Conservation (phyloP, 2,797 vertebrate genomes). For the Squalus acanthias region DNA sequence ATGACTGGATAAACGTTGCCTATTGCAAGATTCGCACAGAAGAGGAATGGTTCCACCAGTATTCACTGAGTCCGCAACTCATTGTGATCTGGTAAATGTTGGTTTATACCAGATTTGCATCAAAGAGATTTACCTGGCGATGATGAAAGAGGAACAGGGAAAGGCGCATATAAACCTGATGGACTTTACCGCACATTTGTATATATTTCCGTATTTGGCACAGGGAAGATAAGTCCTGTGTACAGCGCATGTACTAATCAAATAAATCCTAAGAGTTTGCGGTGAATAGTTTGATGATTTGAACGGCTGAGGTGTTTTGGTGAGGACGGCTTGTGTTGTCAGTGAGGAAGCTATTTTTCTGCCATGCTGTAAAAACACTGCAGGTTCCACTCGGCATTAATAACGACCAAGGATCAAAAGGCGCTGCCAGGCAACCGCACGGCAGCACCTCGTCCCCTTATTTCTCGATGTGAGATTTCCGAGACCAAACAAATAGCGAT, state of each 20-base stretch:
- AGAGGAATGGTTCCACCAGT: background rate
- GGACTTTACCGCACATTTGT: background rate
- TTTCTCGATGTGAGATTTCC: slow-evolving; percentile 38
- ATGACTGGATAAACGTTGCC: background rate
- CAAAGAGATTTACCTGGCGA: background rate
- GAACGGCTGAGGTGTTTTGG: background rate
- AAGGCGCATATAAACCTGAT: background rate
- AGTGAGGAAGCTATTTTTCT: background rate
- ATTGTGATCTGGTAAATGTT: slow-evolving; percentile 5
- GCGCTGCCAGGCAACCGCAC: slow-evolving; percentile 51
- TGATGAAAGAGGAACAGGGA: background rate
- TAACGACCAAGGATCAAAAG: slow-evolving; percentile 25
- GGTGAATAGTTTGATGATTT: background rate
- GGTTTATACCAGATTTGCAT: background rate
- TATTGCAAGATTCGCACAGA: background rate
- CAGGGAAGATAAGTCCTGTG: background rate
- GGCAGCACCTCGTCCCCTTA: slow-evolving; percentile 30
- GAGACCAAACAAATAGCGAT: background rate
- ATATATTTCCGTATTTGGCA: background rate
- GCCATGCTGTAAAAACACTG: background rate
- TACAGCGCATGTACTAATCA: background rate
- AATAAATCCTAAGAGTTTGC: background rate
- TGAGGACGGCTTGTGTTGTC: background rate
- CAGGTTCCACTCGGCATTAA: slow-evolving; percentile 9
- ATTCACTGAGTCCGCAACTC: background rate